These are phyloP conservation scores for Apodemia zela DNA, from an alignment of 2,888 invertebrate genomes.

Conservation along the genomic window DNA sequence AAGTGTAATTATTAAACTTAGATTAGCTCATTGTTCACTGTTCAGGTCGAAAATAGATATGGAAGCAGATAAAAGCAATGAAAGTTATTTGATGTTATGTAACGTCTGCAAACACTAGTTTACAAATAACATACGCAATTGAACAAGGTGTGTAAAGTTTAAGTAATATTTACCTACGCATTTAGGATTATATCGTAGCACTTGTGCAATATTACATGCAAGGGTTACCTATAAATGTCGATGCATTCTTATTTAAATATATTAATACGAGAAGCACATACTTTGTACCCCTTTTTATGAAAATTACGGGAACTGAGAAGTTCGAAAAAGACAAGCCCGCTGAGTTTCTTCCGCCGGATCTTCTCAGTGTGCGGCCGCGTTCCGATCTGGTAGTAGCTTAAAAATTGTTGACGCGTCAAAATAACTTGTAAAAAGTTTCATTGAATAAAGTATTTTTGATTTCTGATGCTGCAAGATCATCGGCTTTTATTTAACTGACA, in stretches of 20 bases:
- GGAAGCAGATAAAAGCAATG: constrained; percentile 1
- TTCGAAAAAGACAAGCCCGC: no score
- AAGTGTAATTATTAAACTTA: neutral
- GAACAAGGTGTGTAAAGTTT: constrained; percentile 11
- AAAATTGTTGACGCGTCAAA: no score
- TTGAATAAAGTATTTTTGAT: no score
- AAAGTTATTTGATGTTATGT: constrained; percentile 11
- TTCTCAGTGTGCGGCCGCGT: no score
- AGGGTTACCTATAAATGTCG: neutral
- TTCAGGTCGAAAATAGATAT: constrained; percentile 4
- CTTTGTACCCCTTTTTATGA: no score
- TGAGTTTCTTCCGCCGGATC: no score
- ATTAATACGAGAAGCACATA: no score
- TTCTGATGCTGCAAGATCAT: no score
- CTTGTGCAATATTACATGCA: neutral
- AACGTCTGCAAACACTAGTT: neutral
- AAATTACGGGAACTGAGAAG: no score
- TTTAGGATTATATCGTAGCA: neutral
- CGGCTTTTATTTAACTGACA: no score
- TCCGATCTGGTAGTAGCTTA: no score
- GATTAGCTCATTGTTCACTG: constrained; percentile 2
- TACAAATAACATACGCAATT: constrained; percentile 8
- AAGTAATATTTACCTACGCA: constrained; percentile 5
- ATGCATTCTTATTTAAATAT: neutral
- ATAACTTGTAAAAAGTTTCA: no score